Evolutionary conservation across 92 coral and sea anemone species (phyloP).

Genomic region (Siderastrea radians): DNA sequence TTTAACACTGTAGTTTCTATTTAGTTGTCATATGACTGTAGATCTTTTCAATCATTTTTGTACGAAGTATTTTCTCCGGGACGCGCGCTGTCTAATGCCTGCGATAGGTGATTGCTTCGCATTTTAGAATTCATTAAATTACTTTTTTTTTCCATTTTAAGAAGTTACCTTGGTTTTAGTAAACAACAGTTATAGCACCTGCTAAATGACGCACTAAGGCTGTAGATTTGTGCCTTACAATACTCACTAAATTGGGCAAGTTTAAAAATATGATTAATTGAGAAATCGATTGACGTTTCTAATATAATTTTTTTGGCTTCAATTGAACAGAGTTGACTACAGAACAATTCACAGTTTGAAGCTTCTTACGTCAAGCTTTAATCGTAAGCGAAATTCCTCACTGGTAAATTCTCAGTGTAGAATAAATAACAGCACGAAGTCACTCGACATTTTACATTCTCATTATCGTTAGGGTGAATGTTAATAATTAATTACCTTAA

Average conservation of each 20-base stretch:
- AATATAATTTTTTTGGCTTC: no score
- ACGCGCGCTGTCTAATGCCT: not conserved
- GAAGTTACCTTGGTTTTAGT: conserved; percentile 30
- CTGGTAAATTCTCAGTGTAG: not conserved
- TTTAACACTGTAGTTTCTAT: not conserved
- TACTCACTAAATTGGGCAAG: not conserved
- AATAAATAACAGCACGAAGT: not conserved
- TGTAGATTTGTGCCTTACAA: conserved; percentile 10
- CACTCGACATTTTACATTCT: conserved; percentile 23
- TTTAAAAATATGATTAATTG: not conserved
- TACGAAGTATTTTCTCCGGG: not conserved
- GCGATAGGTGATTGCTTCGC: not conserved
- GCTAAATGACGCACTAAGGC: not conserved
- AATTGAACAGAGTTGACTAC: no score
- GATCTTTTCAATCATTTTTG: not conserved
- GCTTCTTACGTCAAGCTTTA: not conserved
- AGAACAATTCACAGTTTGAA: no score
- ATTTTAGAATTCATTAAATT: conserved; percentile 6
- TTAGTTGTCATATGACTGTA: not conserved
- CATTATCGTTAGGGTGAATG: conserved; percentile 10
- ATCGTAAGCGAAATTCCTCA: not conserved
- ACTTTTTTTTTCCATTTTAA: conserved; percentile 10
- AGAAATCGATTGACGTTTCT: not conserved
- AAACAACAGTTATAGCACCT: conserved; percentile 28
- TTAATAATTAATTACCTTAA: conserved; percentile 36